These are phyloP conservation scores for Procambarus clarkii DNA, from an alignment of 1,140 invertebrate species.

Conservation along the genomic window DNA sequence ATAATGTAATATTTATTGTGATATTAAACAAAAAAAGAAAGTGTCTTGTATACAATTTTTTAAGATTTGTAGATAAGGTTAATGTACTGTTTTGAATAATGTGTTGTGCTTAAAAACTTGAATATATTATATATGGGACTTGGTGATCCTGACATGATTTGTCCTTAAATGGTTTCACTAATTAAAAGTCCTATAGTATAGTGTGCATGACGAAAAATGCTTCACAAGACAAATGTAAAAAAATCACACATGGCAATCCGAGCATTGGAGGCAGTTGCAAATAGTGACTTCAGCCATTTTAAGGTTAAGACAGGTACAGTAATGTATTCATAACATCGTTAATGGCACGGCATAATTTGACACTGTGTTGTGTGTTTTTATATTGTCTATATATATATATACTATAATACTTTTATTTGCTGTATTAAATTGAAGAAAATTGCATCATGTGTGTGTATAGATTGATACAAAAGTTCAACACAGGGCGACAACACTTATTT, in stretches of 20 bases:
- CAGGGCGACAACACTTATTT: no score
- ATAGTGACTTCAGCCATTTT: background rate
- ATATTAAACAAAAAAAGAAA: no score
- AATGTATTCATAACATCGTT: background rate
- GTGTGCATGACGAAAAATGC: background rate
- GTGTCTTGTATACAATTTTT: no score
- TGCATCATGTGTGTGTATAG: slow-evolving; percentile 44
- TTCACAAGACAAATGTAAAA: background rate
- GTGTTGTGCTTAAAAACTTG: no score
- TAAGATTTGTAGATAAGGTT: no score
- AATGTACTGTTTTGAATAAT: no score
- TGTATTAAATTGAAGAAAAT: background rate
- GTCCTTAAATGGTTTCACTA: no score
- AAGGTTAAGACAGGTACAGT: background rate
- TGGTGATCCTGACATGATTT: no score
- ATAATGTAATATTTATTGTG: no score
- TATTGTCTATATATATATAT: background rate
- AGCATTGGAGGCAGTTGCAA: background rate
- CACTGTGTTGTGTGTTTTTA: background rate
- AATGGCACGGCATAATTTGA: background rate
- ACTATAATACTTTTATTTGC: background rate
- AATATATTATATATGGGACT: no score
- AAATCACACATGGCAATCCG: background rate
- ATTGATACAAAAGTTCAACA: slow-evolving; percentile 38
- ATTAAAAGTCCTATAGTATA: no score